phyloP scores from a whole-genome alignment of 2,888 invertebrate genomes.

The Hydrotaea cyrtoneurina region DNA sequence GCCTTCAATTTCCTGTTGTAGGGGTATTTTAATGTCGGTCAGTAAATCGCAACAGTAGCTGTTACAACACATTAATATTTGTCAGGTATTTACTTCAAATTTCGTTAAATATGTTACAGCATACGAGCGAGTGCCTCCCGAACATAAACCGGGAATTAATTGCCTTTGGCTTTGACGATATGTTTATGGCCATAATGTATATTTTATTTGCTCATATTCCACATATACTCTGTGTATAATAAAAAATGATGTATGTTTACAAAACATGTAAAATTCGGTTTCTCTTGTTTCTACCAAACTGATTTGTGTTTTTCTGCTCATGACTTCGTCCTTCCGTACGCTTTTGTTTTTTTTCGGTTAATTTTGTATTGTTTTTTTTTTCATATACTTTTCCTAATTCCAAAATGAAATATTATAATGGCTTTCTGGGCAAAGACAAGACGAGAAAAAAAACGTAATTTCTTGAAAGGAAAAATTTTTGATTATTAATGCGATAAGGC shows the following conservation, averaged over 20 bases:
- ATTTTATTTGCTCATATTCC: too few relatives aligned
- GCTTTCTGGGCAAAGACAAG: slow-evolving; percentile 4
- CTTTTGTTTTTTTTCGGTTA: neutral
- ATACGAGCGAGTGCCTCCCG: neutral
- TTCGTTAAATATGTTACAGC: slow-evolving; percentile 36
- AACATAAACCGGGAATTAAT: slow-evolving; percentile 40
- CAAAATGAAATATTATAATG: slow-evolving; percentile 60
- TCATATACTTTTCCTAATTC: slow-evolving; percentile 8
- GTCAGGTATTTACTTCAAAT: slow-evolving; percentile 44
- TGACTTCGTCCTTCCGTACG: too few relatives aligned
- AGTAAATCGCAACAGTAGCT: too few relatives aligned
- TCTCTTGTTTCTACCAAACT: neutral
- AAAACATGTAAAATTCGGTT: slow-evolving; percentile 49
- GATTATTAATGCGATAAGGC: slow-evolving; percentile 57
- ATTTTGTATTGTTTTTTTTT: neutral
- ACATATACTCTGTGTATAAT: neutral
- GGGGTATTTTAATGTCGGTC: too few relatives aligned
- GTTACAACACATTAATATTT: too few relatives aligned
- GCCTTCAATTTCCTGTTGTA: too few relatives aligned
- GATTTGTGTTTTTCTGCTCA: neutral
- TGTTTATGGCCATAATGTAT: slow-evolving; percentile 14
- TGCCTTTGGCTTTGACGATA: slow-evolving; percentile 39
- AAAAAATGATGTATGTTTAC: slow-evolving; percentile 57
- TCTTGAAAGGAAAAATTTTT: slow-evolving; percentile 5
- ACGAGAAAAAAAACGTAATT: neutral